Conservation (phyloP, 2,888 invertebrate species). For the Clitarchus hookeri region DNA sequence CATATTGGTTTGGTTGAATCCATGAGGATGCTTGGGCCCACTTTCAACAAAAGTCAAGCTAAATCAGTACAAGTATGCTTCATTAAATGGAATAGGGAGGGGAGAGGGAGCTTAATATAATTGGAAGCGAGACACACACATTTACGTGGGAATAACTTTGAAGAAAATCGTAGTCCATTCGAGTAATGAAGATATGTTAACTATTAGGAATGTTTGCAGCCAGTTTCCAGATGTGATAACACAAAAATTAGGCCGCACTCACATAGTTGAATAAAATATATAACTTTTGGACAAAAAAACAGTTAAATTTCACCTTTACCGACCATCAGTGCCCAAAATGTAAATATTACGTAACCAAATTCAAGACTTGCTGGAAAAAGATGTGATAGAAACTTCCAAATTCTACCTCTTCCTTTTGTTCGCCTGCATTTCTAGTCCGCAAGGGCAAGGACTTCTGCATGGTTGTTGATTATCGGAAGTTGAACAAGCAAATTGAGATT, state of each 20-base stretch:
- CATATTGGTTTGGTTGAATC: no score
- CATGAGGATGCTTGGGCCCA: no score
- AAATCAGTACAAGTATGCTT: no score
- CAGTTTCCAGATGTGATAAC: not conserved
- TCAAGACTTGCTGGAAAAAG: not conserved
- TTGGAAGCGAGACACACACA: no score
- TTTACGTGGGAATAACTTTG: no score
- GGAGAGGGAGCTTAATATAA: no score
- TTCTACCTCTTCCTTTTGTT: not conserved
- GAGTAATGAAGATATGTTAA: not conserved
- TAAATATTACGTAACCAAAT: not conserved
- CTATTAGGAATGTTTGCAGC: not conserved
- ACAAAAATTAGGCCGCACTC: not conserved
- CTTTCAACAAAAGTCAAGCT: no score
- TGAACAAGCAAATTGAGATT: not conserved
- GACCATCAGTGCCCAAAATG: not conserved
- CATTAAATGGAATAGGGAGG: no score
- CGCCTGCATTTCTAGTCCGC: not conserved
- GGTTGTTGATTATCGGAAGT: not conserved
- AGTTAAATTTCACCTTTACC: not conserved
- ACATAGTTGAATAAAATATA: not conserved
- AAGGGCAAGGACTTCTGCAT: not conserved
- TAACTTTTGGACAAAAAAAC: not conserved
- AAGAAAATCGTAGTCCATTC: no score
- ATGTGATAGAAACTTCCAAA: not conserved